A percentile compares a stretch with the other conserved stretches of the same genome.
These are phyloP conservation scores for Cygnus atratus DNA, from an alignment of 2,113 vertebrate genomes.

Conservation along the genomic window DNA sequence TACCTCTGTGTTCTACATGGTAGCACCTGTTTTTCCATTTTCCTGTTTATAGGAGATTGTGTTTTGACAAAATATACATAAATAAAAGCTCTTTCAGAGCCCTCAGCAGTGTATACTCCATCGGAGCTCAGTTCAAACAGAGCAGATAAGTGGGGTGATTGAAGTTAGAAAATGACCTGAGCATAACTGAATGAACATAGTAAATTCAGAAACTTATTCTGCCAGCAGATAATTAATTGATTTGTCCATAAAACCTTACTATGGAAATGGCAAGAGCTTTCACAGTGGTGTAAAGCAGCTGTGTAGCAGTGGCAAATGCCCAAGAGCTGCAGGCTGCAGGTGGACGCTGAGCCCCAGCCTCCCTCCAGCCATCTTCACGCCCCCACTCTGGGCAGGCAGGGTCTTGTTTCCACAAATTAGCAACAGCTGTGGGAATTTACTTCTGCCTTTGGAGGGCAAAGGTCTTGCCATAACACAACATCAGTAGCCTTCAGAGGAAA, in stretches of 20 bases:
- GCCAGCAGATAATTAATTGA: not conserved
- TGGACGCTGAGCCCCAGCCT: not conserved
- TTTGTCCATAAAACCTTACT: not conserved
- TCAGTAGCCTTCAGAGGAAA: not conserved
- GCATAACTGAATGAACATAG: not conserved
- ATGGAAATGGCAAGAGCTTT: not conserved
- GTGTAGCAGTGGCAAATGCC: not conserved
- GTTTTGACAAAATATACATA: not conserved
- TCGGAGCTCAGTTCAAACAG: not conserved
- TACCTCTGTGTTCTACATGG: not conserved
- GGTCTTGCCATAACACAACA: not conserved
- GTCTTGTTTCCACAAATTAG: not conserved
- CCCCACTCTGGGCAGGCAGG: not conserved
- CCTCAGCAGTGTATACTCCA: not conserved
- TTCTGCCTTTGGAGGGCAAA: not conserved
- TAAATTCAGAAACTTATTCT: not conserved
- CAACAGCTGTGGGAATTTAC: not conserved
- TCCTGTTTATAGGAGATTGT: not conserved
- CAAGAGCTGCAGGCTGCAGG: not conserved
- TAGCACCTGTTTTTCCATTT: not conserved
- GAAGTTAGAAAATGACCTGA: not conserved
- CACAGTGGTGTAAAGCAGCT: not conserved
- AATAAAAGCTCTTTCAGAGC: not conserved
- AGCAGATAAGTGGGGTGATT: not conserved
- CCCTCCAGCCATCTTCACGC: not conserved